Percentiles rank a stretch among this genome's conserved stretches.
These are phyloP conservation scores for Chrysopilus asiliformis DNA, from an alignment of 2,888 invertebrate genomes.

Conservation along the genomic window DNA sequence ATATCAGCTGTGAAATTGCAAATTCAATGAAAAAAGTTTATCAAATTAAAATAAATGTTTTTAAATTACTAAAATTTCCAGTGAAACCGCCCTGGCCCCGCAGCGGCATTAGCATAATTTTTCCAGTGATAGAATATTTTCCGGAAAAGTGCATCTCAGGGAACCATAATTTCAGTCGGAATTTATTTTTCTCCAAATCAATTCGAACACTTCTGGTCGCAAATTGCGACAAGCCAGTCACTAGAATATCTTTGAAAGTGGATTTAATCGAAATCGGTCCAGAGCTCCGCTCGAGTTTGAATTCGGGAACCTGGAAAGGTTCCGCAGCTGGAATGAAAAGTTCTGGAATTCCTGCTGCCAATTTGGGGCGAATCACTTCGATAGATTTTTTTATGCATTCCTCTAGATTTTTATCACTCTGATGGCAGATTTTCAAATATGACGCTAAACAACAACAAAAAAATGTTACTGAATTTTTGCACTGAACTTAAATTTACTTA, in stretches of 20 bases:
- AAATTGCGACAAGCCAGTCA: constrained; percentile 50
- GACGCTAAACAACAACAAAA: constrained; percentile 40
- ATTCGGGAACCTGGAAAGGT: constrained; percentile 53
- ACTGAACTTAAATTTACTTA: background rate
- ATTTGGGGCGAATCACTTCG: constrained; percentile 42
- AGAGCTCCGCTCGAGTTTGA: constrained; percentile 53
- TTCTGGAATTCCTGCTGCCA: constrained; percentile 51
- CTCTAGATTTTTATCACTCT: constrained; percentile 43
- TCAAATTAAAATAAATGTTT: background rate
- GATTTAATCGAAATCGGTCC: constrained; percentile 57
- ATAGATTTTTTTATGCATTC: constrained; percentile 48
- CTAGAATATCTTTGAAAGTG: constrained; percentile 47
- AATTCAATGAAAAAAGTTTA: constrained; percentile 3
- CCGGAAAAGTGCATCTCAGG: constrained; percentile 51
- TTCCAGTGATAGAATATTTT: constrained; percentile 53
- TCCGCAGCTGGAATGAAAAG: constrained; percentile 55
- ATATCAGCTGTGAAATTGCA: constrained; percentile 44
- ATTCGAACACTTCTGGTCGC: constrained; percentile 41
- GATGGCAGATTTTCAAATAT: constrained; percentile 51
- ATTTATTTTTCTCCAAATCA: constrained; percentile 37
- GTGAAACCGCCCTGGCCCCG: constrained; percentile 50
- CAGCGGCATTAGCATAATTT: constrained; percentile 60
- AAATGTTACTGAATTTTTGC: background rate
- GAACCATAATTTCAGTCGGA: constrained; percentile 47
- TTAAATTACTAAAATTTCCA: constrained; percentile 54